These are phyloP conservation scores for Drosophila maculinotata DNA, from an alignment of 2,888 invertebrate species.

Conservation along the genomic window DNA sequence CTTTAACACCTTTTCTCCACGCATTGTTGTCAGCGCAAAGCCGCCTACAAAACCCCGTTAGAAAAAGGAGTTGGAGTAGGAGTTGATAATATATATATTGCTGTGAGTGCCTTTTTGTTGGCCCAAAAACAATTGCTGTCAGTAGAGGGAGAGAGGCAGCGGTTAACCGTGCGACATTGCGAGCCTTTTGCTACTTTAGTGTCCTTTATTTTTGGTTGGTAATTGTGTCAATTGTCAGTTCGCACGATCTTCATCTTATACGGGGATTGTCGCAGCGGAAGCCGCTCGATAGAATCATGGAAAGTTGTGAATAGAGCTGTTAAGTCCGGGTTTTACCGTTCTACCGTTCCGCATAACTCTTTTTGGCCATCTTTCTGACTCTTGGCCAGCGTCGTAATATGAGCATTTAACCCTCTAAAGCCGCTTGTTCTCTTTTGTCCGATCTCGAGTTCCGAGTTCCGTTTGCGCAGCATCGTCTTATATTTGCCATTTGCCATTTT, in stretches of 20 bases:
- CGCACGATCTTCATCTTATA: constrained; percentile 60
- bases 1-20: constrained; percentile 46
- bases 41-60: constrained; percentile 69
- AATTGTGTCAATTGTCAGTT: constrained; percentile 78
- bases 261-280: constrained; percentile 42
- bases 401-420: constrained; percentile 73
- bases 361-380: constrained; percentile 58
- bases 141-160: constrained; percentile 32
- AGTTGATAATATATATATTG: background rate
- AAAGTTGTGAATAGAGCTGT: constrained; percentile 25
- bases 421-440: constrained; percentile 46
- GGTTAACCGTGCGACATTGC: constrained; percentile 40
- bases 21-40: constrained; percentile 54
- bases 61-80: constrained; percentile 18
- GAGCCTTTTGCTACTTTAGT: constrained; percentile 4
- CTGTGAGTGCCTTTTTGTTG: constrained; percentile 45
- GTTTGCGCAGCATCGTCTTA: constrained; percentile 4
- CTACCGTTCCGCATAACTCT: constrained; percentile 68
- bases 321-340: constrained; percentile 27
- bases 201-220: constrained; percentile 27
- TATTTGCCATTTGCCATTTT: constrained; percentile 17
- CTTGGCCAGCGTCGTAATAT: constrained; percentile 72
- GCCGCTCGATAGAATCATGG: constrained; percentile 64
- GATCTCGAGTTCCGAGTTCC: constrained; percentile 30
- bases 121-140: constrained; percentile 68